Base-by-base conservation (phyloP, 2,888 invertebrate genomes). In the Mactromeris polynyma region DNA sequence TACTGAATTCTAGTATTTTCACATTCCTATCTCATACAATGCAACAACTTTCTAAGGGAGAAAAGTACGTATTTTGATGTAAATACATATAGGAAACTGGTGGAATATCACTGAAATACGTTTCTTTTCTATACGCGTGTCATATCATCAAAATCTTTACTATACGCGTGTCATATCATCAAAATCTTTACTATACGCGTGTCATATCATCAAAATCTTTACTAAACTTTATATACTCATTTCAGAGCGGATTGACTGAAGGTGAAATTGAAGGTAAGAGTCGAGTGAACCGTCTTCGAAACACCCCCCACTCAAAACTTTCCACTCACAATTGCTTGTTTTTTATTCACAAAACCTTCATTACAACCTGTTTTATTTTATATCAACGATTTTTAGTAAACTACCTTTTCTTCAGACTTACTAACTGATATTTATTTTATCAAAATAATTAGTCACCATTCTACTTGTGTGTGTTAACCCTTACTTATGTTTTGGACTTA, bases 231-330 rank as follows among this genome's bases (percentile, higher is more conserved):
- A 64, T 64, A 64, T 64, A 64, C 81, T 42, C 83, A 40, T 94
- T 94, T 84, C 94, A 94, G 94, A 86, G 91, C 88, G 92, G 92
- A 64, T 90, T 94, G 78, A 84, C 92, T 78, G 92, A 93, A 90
- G 86, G 91, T 64, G 94, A 94, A 88, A 92, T 94, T 88, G 94
- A 94, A 92, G 94, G 94, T 94, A 93, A 89, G n/a, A n/a, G 91
- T 40, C 38, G 83, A 38, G 87, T 73, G 87, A 58, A 21, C 33
- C 87, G 42, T 31, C 31, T 11, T 19, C 21, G 58, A 46, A 17
- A 7, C 33, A 33, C 26, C 2, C 33, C 81, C 19, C 33, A 26
- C 40, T 17, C 79, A 1, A n/a, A 79, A 31, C 14, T 51, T 33
- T n/a, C n/a, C 42, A 11, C 79, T 40, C n/a, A 26, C 21, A 73